Evolutionary conservation across 2,113 vertebrate species (phyloP).

Genomic region (Procavia capensis): DNA sequence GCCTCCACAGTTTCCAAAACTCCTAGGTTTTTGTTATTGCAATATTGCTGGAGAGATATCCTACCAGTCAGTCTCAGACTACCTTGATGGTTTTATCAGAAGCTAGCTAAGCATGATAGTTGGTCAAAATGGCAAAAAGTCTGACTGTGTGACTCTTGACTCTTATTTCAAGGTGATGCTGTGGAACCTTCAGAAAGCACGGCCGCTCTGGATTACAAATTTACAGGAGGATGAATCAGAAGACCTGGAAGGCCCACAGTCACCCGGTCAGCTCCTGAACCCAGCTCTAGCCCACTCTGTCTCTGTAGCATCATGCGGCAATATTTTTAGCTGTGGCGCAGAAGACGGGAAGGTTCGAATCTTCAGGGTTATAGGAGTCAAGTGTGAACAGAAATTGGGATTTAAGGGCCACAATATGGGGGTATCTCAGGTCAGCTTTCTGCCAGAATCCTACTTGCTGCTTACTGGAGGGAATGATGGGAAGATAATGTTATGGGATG

Average conservation of each 20-base stretch:
- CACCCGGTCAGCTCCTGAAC: slow-evolving; percentile 93
- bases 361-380: slow-evolving; percentile 90
- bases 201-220: slow-evolving; percentile 93
- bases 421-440: slow-evolving; percentile 94
- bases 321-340: slow-evolving; percentile 93
- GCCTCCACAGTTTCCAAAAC: no score
- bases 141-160: slow-evolving; percentile 7
- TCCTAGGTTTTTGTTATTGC: slow-evolving; percentile 2
- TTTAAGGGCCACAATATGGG: slow-evolving; percentile 93
- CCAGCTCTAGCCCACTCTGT: slow-evolving; percentile 94
- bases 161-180: slow-evolving; percentile 91
- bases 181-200: slow-evolving; percentile 96
- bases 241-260: slow-evolving; percentile 82
- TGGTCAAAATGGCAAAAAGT: slow-evolving; percentile 28
- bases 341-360: slow-evolving; percentile 94
- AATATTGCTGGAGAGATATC: background rate
- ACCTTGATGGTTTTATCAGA: slow-evolving; percentile 30
- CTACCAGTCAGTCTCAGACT: background rate
- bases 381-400: slow-evolving; percentile 89
- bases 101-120: background rate
- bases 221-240: slow-evolving; percentile 91
- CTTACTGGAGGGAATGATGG: slow-evolving; percentile 95
- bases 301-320: slow-evolving; percentile 92
- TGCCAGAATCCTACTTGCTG: slow-evolving; percentile 91
- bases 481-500: slow-evolving; percentile 94